phyloP scores from a whole-genome alignment of 2,797 vertebrate genomes.

The Alosa sapidissima region DNA sequence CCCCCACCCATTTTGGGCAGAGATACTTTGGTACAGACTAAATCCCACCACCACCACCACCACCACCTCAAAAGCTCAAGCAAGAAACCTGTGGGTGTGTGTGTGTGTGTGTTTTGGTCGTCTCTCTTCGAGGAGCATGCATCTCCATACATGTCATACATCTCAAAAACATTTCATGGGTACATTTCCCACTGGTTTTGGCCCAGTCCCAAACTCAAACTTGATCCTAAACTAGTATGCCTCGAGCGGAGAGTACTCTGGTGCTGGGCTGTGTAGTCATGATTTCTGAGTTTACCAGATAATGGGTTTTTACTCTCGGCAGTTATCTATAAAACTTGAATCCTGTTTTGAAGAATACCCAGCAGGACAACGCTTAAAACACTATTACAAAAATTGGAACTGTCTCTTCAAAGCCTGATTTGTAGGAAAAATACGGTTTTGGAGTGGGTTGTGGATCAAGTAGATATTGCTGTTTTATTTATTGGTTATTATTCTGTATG shows the following conservation, averaged over 20 bases:
- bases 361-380: neutral
- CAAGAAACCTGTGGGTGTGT: neutral
- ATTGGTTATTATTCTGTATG: neutral
- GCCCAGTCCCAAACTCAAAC: neutral
- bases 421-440: neutral
- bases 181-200: neutral
- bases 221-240: neutral
- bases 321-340: neutral
- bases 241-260: neutral
- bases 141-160: neutral
- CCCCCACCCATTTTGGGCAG: constrained; percentile 93
- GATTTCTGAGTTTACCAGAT: neutral
- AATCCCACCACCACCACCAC: constrained; percentile 21
- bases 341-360: neutral
- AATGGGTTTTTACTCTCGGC: neutral
- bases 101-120: neutral
- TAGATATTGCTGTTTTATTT: neutral
- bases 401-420: neutral
- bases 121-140: neutral
- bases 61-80: neutral
- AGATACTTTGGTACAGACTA: constrained; percentile 93
- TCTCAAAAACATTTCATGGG: neutral
- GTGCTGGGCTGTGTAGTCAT: neutral
- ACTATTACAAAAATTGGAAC: neutral
- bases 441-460: neutral